Conservation (phyloP, 1,140 invertebrate species). For the Pristionchus pacificus region DNA sequence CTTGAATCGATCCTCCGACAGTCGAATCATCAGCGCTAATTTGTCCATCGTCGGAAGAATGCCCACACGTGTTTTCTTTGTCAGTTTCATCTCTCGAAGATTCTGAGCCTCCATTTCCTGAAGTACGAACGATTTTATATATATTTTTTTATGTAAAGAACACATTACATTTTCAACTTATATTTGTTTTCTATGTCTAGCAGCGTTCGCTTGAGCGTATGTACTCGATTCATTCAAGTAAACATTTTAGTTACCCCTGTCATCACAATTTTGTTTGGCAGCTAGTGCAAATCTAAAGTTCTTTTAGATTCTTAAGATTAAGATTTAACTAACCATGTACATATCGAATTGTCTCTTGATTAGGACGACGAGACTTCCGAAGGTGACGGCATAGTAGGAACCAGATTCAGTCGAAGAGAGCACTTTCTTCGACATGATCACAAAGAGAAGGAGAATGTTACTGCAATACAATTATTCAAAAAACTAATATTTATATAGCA, state of each 20-base stretch:
- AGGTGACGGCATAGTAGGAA: constrained; percentile 82
- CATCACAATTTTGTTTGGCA: no score
- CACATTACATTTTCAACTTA: no score
- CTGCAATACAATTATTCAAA: constrained; percentile 62
- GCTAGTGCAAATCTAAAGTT: constrained; percentile 2
- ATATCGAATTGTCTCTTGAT: constrained; percentile 91
- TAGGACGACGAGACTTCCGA: constrained; percentile 79
- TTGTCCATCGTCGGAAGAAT: constrained; percentile 27
- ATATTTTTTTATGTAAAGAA: not conserved
- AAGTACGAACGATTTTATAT: constrained; percentile 28
- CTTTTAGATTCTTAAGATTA: not conserved
- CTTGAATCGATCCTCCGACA: constrained; percentile 18
- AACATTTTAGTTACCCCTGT: no score
- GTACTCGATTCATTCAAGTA: no score
- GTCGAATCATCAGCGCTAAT: constrained; percentile 11
- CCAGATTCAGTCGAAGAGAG: constrained; percentile 83
- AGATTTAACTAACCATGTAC: constrained; percentile 68
- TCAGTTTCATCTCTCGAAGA: constrained; percentile 71
- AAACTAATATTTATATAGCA: no score
- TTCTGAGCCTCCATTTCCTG: constrained; percentile 74
- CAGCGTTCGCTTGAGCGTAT: no score
- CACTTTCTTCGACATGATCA: constrained; percentile 80
- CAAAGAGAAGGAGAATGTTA: constrained; percentile 85
- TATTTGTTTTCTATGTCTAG: no score
- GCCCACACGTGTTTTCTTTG: constrained; percentile 78